Conservation (phyloP, 2,797 vertebrate genomes). For the Sandelia bainsii region DNA sequence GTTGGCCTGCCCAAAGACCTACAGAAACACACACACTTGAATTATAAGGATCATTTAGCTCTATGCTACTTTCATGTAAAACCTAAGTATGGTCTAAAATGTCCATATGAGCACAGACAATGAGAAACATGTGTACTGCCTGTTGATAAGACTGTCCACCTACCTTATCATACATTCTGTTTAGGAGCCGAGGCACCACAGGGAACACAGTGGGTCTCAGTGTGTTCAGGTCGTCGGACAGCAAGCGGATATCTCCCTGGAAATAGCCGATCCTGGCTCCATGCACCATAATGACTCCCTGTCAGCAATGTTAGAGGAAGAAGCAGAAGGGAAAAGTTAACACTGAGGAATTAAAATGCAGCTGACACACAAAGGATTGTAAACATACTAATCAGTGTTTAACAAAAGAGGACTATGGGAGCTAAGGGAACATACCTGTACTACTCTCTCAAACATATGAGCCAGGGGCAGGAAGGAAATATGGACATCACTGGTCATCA, state of each 20-base stretch:
- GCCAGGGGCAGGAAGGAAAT: conserved; percentile 88
- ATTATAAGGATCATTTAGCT: not conserved
- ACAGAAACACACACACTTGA: not conserved
- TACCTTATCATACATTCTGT: conserved; percentile 97
- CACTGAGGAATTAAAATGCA: not conserved
- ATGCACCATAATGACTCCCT: conserved; percentile 90
- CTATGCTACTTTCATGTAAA: not conserved
- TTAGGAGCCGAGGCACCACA: conserved; percentile 93
- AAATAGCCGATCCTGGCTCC: conserved; percentile 95
- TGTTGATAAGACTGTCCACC: not conserved
- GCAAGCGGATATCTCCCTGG: conserved; percentile 93
- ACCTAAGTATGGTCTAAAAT: not conserved
- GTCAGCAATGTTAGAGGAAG: not conserved
- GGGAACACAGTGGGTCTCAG: conserved; percentile 94
- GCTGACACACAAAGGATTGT: not conserved
- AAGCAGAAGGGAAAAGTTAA: not conserved
- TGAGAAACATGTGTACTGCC: not conserved
- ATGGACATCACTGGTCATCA: conserved; percentile 74
- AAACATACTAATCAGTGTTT: not conserved
- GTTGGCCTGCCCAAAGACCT: conserved; percentile 94
- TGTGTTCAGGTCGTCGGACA: conserved; percentile 92
- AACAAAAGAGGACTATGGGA: not conserved
- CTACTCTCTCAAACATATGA: conserved; percentile 86
- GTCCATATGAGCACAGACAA: not conserved
- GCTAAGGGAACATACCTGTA: conserved; percentile 79